phyloP scores from a whole-genome alignment of 1,140 invertebrate genomes.

The Pogonomyrmex californicus region DNA sequence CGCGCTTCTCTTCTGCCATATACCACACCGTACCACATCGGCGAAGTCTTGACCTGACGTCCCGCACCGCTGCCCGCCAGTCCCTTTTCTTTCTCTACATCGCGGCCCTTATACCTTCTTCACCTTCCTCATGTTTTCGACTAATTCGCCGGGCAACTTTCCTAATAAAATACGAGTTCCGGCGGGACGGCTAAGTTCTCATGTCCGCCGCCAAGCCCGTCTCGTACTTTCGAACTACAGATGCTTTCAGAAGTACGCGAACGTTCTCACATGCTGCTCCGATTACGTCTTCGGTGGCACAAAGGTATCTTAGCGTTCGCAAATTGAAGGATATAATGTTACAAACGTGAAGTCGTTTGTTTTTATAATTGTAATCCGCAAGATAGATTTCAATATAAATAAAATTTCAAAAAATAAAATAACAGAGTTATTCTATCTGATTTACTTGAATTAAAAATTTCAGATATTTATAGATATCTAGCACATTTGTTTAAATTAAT shows the following conservation, averaged over 20 bases:
- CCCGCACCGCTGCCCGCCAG: neutral
- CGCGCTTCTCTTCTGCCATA: neutral
- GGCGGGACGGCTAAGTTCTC: slow-evolving; percentile 56
- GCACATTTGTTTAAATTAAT: neutral
- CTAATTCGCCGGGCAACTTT: slow-evolving; percentile 62
- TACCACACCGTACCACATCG: neutral
- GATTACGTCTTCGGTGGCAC: slow-evolving; percentile 33
- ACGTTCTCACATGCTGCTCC: neutral
- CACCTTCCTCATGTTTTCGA: slow-evolving; percentile 59
- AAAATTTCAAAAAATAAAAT: neutral
- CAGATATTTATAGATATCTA: neutral
- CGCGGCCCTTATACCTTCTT: slow-evolving; percentile 52
- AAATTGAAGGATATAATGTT: slow-evolving; percentile 2
- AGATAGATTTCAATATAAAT: slow-evolving; percentile 5
- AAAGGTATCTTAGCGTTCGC: neutral
- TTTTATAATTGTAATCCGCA: neutral
- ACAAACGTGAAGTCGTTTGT: neutral
- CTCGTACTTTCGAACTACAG: slow-evolving; percentile 34
- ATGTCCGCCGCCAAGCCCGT: neutral
- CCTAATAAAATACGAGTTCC: slow-evolving; percentile 66
- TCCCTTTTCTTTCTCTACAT: slow-evolving; percentile 39
- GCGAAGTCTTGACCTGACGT: neutral
- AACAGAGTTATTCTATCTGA: neutral
- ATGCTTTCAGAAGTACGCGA: slow-evolving; percentile 19
- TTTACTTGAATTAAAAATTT: neutral